A percentile compares a stretch with the other conserved stretches of the same genome.
phyloP scores from a whole-genome alignment of 2,113 vertebrate genomes.

The Peromyscus polionotus region DNA sequence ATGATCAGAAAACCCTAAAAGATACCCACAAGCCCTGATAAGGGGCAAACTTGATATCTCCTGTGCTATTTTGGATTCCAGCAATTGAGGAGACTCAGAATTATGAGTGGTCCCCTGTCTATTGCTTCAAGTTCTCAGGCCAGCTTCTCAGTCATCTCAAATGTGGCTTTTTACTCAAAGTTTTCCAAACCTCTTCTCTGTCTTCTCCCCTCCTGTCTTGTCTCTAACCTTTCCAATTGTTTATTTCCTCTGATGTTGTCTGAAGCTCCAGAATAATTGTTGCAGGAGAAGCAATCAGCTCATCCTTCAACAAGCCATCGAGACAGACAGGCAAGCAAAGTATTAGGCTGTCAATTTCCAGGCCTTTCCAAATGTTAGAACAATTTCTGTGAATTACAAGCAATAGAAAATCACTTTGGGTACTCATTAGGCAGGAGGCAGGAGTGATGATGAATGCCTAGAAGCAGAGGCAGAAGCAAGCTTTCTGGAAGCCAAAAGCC shows the following conservation, averaged over 20 bases:
- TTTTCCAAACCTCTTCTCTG: not conserved
- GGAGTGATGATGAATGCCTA: conserved; percentile 82
- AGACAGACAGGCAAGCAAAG: conserved; percentile 80
- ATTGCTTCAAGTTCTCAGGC: not conserved
- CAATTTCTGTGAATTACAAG: conserved; percentile 88
- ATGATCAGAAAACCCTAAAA: not conserved
- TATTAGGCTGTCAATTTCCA: conserved; percentile 87
- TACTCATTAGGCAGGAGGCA: conserved; percentile 86
- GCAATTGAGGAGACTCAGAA: not conserved
- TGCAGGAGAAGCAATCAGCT: conserved; percentile 84
- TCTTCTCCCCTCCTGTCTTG: conserved; percentile 70
- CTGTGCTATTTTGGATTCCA: not conserved
- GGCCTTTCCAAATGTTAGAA: conserved; percentile 86
- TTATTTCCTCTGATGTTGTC: conserved; percentile 85
- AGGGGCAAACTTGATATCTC: not conserved
- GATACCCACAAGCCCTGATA: not conserved
- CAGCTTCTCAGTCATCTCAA: not conserved
- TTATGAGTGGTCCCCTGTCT: too few relatives aligned
- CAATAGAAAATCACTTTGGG: conserved; percentile 89
- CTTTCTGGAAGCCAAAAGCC: conserved; percentile 48
- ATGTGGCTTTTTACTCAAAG: not conserved
- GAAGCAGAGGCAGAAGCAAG: conserved; percentile 62
- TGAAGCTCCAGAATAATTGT: conserved; percentile 85
- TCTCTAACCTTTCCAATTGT: conserved; percentile 82
- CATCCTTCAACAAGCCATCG: conserved; percentile 81